These are phyloP conservation scores for Bombus balteatus DNA, from an alignment of 1,140 invertebrate genomes.

Conservation along the genomic window DNA sequence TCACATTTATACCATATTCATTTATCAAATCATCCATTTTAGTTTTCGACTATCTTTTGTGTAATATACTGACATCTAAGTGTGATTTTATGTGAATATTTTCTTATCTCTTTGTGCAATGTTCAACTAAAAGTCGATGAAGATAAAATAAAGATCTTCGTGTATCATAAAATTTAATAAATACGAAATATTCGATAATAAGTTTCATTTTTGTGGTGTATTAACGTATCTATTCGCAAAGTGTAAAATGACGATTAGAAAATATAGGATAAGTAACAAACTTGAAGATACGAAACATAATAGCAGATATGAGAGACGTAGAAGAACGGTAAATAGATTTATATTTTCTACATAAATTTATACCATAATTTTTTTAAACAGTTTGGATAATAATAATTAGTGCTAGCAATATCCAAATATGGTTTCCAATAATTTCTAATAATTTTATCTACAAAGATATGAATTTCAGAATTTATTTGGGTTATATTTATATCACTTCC, in stretches of 20 bases:
- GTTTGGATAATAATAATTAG: background rate
- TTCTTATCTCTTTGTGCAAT: background rate
- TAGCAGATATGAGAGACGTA: background rate
- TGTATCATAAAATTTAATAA: background rate
- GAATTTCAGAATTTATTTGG: background rate
- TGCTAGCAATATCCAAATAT: background rate
- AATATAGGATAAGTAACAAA: background rate
- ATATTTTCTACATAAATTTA: background rate
- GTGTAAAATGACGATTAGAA: background rate
- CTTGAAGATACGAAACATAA: background rate
- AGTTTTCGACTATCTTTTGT: conserved; percentile 2
- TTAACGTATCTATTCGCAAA: background rate
- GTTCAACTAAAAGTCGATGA: background rate
- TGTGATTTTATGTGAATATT: background rate
- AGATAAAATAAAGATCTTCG: background rate
- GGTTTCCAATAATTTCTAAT: too few species aligned
- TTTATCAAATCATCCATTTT: background rate
- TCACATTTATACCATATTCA: background rate
- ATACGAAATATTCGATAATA: background rate
- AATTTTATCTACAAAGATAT: too few species aligned
- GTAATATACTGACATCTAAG: too few species aligned
- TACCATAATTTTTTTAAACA: too few species aligned
- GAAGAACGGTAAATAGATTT: conserved; percentile 4
- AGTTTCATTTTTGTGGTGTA: background rate
- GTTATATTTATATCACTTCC: background rate